phyloP scores from a whole-genome alignment of 2,797 vertebrate species.

The Takifugu ocellatus region DNA sequence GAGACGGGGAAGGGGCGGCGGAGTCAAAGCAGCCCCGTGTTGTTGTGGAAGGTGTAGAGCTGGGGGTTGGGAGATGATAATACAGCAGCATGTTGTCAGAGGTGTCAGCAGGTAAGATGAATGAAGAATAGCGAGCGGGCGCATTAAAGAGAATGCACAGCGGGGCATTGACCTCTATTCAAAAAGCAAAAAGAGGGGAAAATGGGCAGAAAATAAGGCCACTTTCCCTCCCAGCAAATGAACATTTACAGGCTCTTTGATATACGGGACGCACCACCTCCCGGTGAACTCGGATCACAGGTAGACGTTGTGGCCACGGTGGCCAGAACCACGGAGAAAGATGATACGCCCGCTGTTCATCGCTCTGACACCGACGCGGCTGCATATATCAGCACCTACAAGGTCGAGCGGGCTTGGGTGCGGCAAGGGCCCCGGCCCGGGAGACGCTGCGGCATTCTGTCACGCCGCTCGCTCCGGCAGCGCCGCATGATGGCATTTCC shows the following conservation, averaged over 20 bases:
- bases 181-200: slow-evolving; percentile 30
- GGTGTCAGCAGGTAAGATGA: slow-evolving; percentile 70
- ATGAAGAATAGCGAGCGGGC: slow-evolving; percentile 62
- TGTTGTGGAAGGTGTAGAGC: slow-evolving; percentile 55
- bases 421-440: slow-evolving; percentile 53
- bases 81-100: slow-evolving; percentile 68
- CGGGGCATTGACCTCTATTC: slow-evolving; percentile 68
- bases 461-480: slow-evolving; percentile 68
- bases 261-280: slow-evolving; percentile 59
- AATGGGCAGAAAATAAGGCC: slow-evolving; percentile 36
- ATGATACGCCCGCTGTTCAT: slow-evolving; percentile 51
- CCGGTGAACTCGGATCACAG: slow-evolving; percentile 54
- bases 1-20: slow-evolving; percentile 59
- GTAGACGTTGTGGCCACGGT: slow-evolving; percentile 21
- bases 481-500: slow-evolving; percentile 74
- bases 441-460: slow-evolving; percentile 65
- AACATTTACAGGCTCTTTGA: slow-evolving; percentile 43
- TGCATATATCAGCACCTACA: slow-evolving; percentile 72
- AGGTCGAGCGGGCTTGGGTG: slow-evolving; percentile 66
- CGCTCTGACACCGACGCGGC: slow-evolving; percentile 56
- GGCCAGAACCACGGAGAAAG: slow-evolving; percentile 35
- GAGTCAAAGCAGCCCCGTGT: slow-evolving; percentile 42
- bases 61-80: slow-evolving; percentile 65
- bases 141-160: slow-evolving; percentile 59
- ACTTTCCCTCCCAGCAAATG: slow-evolving; percentile 60